These are phyloP conservation scores for Ditylenchus weischeri DNA, from an alignment of 2,888 invertebrate genomes.

Conservation along the genomic window DNA sequence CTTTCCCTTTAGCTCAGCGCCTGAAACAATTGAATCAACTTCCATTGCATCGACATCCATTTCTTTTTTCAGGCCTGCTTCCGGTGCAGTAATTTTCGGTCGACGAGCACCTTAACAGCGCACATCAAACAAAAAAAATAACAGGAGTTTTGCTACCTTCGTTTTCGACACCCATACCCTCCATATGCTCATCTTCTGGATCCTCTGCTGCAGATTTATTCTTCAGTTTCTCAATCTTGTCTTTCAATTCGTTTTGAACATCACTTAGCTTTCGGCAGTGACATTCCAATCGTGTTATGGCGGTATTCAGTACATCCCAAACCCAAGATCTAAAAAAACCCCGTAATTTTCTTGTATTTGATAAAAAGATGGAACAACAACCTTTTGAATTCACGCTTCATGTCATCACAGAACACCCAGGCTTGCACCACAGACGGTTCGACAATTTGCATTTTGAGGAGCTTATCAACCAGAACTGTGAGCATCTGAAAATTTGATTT, in stretches of 20 bases:
- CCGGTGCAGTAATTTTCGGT: slow-evolving; percentile 6
- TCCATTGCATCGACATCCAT: slow-evolving; percentile 8
- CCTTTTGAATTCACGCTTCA: slow-evolving; percentile 50
- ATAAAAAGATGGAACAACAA: background rate
- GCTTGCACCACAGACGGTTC: slow-evolving; percentile 94
- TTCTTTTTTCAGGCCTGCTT: background rate
- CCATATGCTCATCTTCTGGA: background rate
- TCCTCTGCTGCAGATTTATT: background rate
- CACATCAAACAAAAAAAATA: background rate
- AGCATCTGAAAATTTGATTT: slow-evolving; percentile 78
- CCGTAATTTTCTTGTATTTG: background rate
- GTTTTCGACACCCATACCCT: background rate
- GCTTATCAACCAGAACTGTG: slow-evolving; percentile 89
- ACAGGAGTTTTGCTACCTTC: background rate
- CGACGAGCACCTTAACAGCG: background rate
- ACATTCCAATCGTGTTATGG: slow-evolving; percentile 78
- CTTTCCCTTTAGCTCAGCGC: no score
- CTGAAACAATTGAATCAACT: background rate
- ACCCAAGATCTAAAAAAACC: slow-evolving; percentile 72
- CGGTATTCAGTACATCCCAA: slow-evolving; percentile 93
- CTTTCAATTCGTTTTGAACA: background rate
- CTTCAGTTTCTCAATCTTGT: background rate
- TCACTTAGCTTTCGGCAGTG: slow-evolving; percentile 12
- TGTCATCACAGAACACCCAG: slow-evolving; percentile 67
- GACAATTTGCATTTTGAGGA: slow-evolving; percentile 92